Evolutionary conservation across 1,140 invertebrate genomes (phyloP), one percentile per base, ranked within the genome.

Genomic region (Tetranychus urticae): DNA sequence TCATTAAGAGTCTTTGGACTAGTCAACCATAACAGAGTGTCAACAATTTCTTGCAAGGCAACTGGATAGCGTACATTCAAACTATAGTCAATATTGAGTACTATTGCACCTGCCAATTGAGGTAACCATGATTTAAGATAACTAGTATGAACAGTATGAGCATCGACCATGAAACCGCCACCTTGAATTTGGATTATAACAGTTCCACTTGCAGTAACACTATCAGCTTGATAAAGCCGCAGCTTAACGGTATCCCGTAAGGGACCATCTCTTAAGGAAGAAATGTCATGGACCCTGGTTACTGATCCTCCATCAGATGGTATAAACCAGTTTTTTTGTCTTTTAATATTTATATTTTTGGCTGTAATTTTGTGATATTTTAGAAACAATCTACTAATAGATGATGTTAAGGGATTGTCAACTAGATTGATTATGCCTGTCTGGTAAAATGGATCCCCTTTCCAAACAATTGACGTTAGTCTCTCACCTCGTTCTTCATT

Each of bases 21-120:
- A 3, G 77, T 59, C 6, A n/a, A 52, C 93, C 93, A 98, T 60
- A 85, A 85, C 69, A 97, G 98, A 0, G 84, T 85, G 68, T 91
- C 96, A 63, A 90, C 81, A 0, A 91, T 82, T 75, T 99, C 93
- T 70, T 98, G 88, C 2, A 93, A 70, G 1, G 91, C 89, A 50
- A 90, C 77, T 2, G 80, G 80, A 68, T 77, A 82, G 0, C 77
- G 76, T 56, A 72, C 69, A 69, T 91, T 57, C 1, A 36, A 36
- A 64, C 88, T 92, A 70, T 99, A 99, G 72, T 99, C 93, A 59
- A 99, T 78, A 6, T 88, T 93, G 2, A 98, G 70, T 66, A 99
- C 86, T 1, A 93, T 91, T 13, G 57, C 45, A 10, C 56, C 56
- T 6, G 12, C 6, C 7, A 57, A 5, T 42, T 57, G 52, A 35